Base-by-base conservation (phyloP, 1,140 invertebrate genomes). In the Paracyclopina nana region DNA sequence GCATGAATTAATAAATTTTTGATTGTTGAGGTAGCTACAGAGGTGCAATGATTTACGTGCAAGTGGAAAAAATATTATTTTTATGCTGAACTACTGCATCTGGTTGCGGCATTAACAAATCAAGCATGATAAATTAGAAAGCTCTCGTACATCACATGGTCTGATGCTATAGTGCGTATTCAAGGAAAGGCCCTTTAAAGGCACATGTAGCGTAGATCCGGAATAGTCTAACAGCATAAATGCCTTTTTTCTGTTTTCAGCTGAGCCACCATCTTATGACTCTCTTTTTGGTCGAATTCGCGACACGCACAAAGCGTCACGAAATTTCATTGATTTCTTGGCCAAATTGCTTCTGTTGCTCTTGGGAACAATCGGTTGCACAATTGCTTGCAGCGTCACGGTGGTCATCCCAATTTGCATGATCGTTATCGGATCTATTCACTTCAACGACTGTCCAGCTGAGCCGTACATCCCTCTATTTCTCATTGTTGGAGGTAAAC, bases 401-500 rank as follows among this genome's bases (percentile, higher is more conserved):
- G 29, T 50, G 11, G 24, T 50, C 18, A 41, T 50, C 16, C 48
- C 48, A 6, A 30, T 50, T 9, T 27, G 25, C 22, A 50, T 50
- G 48, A 50, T 50, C 16, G 48, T 50, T 2, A 38, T 50, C 20
- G 48, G 48, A 8, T 50, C 48, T 2, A 24, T 50, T 9, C 38
- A 50, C 14, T 22, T 50, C 4, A 1, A 50, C 30, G 29, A 50
- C 1, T 50, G 48, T 38, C 48, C 48, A 3, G 48, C 48, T 30
- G 48, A 50, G 25, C 48, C 48, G 4, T 50, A 50, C 48, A 50
- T 50, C 14, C 48, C 48, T 2, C 12, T 50, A 18, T 50, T 50
- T 40, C 48, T 50, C 18, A 38, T 50, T 20, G 48, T 50, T 2
- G 48, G 48, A 41, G 48, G 48, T 50, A 26, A 48, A n/a, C n/a